Evolutionary conservation across 2,888 invertebrate genomes (phyloP), one percentile per base, ranked within the genome.

Genomic region (Stegana nigrithorax): DNA sequence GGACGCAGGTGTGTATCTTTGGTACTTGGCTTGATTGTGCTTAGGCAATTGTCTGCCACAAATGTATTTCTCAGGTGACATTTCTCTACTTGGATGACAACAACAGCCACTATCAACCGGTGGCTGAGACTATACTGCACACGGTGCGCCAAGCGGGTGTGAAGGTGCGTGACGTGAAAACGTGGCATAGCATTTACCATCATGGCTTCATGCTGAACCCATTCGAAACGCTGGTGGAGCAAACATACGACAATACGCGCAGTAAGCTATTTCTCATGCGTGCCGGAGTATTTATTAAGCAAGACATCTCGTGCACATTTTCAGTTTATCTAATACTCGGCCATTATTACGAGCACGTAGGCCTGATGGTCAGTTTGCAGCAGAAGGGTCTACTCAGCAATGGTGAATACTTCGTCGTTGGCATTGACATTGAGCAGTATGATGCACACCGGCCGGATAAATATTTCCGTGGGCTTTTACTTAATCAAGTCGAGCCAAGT

Each of bases 341-440:
- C 1, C 92, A 94, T 83, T 92, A 94, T 79, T 94, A 94, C 81
- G 96, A 97, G 80, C 96, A 96, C 83, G 89, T 96, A 69, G 96
- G 96, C 3, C 87, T 97, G n/a, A 90, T 97, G 90, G 88, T 94
- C 62, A 94, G 95, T 42, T 88, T 97, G 85, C 91, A 96, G 71
- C 90, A 93, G 68, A 89, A 90, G 85, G 91, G 94, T 65, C 89
- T 97, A 0, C 88, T 97, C 65, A 91, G 93, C 71, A 90, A 91
- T 80, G 92, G 96, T n/a, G 94, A 96, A 82, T 97, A 97, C 83
- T 96, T 95, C 82, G 96, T 95, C 1, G 92, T 97, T 21, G 97
- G 97, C 4, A 93, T 97, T 5, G 94, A 95, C 80, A 91, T 95
- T 12, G 94, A 95, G 72, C 93, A 95, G 76, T 97, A 96, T 85